These are phyloP conservation scores for Charadrius vociferus DNA, from an alignment of 2,113 vertebrate genomes.

Conservation along the genomic window DNA sequence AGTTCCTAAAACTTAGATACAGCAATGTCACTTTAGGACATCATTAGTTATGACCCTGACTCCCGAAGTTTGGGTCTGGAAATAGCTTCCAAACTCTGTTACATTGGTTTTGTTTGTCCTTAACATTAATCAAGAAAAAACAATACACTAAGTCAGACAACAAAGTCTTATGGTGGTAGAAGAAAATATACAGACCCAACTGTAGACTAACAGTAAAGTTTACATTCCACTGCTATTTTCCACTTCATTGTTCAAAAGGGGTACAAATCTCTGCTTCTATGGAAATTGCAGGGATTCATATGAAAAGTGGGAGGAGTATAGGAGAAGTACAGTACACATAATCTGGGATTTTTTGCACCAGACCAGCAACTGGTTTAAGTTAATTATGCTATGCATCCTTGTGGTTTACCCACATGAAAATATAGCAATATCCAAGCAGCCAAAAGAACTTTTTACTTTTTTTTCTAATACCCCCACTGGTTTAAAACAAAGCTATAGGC, in stretches of 20 bases:
- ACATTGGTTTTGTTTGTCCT: background rate
- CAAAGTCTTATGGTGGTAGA: background rate
- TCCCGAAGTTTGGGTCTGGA: background rate
- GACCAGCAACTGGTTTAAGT: background rate
- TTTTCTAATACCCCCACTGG: background rate
- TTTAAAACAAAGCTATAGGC: constrained; percentile 2
- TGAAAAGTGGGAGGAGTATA: background rate
- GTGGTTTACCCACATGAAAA: background rate
- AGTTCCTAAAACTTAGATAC: background rate
- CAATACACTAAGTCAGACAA: background rate
- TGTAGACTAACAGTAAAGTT: background rate
- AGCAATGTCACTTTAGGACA: background rate
- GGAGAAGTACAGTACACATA: background rate
- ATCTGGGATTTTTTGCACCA: background rate
- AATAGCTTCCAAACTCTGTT: background rate
- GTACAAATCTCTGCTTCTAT: background rate
- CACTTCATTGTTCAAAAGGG: background rate
- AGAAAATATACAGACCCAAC: background rate
- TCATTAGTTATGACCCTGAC: background rate
- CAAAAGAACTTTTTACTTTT: background rate
- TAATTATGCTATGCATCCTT: background rate
- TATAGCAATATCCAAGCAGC: background rate
- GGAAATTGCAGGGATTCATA: background rate
- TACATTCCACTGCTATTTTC: background rate
- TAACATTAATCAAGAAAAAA: background rate